A percentile compares a stretch with the other conserved stretches of the same genome.
phyloP scores from a whole-genome alignment of 2,797 vertebrate genomes.

The Potorous gilbertii region DNA sequence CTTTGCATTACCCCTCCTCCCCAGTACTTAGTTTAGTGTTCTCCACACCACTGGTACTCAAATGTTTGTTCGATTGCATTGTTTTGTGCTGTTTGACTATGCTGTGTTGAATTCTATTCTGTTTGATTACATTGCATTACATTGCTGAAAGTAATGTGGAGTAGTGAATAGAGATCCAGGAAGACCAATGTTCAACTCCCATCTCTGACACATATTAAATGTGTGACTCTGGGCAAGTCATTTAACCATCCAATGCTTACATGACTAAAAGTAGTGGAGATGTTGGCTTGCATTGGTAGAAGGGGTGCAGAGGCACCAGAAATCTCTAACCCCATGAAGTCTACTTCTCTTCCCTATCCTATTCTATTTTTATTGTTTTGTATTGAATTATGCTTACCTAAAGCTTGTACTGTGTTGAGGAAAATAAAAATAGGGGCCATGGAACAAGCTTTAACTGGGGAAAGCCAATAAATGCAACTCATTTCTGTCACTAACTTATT shows the following conservation, averaged over 20 bases:
- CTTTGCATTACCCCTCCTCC: background rate
- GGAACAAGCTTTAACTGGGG: background rate
- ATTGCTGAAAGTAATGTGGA: background rate
- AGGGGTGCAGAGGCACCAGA: background rate
- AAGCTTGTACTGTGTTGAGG: background rate
- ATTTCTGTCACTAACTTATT: background rate
- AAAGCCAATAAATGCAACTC: background rate
- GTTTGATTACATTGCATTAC: background rate
- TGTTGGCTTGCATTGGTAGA: background rate
- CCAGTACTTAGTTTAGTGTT: background rate
- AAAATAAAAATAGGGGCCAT: background rate
- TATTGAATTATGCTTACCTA: background rate
- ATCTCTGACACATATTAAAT: background rate
- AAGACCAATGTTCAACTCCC: background rate
- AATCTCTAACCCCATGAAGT: background rate
- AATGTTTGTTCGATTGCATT: background rate
- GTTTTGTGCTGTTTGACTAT: background rate
- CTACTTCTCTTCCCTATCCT: background rate
- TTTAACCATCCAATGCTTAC: background rate
- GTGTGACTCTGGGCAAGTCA: background rate
- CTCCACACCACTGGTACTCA: background rate
- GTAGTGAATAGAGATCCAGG: background rate
- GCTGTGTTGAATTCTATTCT: background rate
- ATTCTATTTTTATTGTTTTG: background rate
- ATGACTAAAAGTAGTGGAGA: background rate